Percentiles rank a stretch among this genome's conserved stretches.
Conservation (phyloP, 1,140 invertebrate genomes). For the Batillaria attramentaria region DNA sequence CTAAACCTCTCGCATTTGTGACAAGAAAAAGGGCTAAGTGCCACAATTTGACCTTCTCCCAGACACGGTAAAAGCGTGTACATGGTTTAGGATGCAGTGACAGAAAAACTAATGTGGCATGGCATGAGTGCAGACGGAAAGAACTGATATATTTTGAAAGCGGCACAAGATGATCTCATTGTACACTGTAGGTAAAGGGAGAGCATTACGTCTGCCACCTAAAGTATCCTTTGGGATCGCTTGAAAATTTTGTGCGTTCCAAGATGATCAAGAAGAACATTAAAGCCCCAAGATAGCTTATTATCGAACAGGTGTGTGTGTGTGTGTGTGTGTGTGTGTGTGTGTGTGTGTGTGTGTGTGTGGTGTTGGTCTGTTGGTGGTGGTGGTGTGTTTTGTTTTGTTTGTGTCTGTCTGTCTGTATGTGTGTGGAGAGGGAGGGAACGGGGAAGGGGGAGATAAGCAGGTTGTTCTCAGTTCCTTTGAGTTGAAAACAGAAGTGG, state of each 20-base stretch:
- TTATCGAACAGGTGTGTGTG: neutral
- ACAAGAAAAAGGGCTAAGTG: no score
- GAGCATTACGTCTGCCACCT: neutral
- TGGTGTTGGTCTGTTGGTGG: neutral
- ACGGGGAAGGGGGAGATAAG: no score
- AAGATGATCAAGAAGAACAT: neutral
- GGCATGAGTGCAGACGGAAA: no score
- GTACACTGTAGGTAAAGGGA: neutral
- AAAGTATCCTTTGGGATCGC: neutral
- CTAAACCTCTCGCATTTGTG: no score
- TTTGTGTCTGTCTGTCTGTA: no score
- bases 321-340: neutral
- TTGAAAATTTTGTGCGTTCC: neutral
- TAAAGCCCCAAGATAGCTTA: neutral
- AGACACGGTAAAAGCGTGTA: no score
- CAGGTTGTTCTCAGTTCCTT: no score
- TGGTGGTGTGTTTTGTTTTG: neutral
- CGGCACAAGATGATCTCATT: neutral
- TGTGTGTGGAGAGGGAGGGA: no score
- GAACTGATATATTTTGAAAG: neutral
- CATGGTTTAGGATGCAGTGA: no score
- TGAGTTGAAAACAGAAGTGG: no score
- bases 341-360: neutral
- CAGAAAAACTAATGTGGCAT: no score
- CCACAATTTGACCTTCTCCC: no score